Evolutionary conservation across 2,113 vertebrate genomes (phyloP).

Genomic region (Conger conger): DNA sequence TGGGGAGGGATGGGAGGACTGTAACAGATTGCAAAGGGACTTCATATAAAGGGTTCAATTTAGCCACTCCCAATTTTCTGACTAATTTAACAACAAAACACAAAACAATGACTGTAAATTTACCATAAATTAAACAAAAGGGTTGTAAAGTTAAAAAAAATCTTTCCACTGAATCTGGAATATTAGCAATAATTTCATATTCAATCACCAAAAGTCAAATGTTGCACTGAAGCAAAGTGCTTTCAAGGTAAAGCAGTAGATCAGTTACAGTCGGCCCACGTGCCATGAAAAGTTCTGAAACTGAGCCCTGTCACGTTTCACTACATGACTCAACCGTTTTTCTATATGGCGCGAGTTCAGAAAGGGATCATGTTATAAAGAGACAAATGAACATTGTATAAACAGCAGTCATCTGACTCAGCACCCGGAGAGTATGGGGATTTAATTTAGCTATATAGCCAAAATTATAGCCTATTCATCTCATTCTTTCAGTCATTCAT

Average conservation of each 20-base stretch:
- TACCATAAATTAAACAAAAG: no score
- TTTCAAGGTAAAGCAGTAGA: constrained; percentile 4
- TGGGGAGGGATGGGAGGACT: constrained; percentile 9
- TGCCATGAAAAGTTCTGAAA: neutral
- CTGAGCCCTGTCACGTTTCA: constrained; percentile 57
- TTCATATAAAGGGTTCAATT: neutral
- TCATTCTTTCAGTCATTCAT: constrained; percentile 21
- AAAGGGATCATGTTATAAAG: constrained; percentile 35
- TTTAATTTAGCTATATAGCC: neutral
- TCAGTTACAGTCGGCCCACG: neutral
- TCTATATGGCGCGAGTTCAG: constrained; percentile 42
- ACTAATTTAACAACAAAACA: neutral
- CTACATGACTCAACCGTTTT: constrained; percentile 56
- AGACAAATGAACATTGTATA: constrained; percentile 33
- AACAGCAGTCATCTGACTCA: constrained; percentile 18
- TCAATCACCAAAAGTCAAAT: neutral
- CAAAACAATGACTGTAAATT: no score
- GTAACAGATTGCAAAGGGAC: neutral
- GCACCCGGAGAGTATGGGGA: no score
- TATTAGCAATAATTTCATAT: neutral
- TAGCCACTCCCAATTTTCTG: constrained; percentile 10
- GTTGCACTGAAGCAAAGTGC: neutral
- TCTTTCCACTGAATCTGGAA: neutral
- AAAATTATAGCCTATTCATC: neutral
- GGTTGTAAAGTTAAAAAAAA: no score